These are phyloP conservation scores for Escarpia spicata DNA, from an alignment of 2,888 invertebrate species.

Conservation along the genomic window DNA sequence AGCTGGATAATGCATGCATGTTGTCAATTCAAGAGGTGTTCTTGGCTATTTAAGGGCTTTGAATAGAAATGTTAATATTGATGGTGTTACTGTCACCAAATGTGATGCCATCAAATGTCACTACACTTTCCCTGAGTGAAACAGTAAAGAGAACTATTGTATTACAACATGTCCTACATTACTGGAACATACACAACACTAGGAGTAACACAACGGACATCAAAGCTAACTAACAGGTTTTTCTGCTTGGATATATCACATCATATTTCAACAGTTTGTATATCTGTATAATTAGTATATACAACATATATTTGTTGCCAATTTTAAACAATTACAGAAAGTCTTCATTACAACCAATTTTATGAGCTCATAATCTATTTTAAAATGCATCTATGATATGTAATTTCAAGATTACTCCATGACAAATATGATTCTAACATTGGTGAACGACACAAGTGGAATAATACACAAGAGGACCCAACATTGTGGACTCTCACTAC, in stretches of 20 bases:
- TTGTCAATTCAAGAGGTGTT: not conserved
- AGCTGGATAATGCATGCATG: not conserved
- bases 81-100: not conserved
- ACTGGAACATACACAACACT: too few species aligned
- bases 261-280: too few species aligned
- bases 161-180: not conserved
- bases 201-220: too few species aligned
- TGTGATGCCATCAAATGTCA: not conserved
- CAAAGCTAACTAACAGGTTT: too few species aligned
- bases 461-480: not conserved
- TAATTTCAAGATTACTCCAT: not conserved
- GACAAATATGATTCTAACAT: not conserved
- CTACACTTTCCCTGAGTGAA: not conserved
- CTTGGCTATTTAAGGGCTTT: not conserved
- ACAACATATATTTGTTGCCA: too few species aligned
- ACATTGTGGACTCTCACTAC: not conserved
- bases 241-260: too few species aligned
- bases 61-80: not conserved
- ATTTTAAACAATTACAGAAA: too few species aligned
- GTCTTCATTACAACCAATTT: not conserved
- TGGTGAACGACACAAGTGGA: not conserved
- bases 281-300: too few species aligned
- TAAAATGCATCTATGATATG: not conserved
- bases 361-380: not conserved
- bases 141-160: not conserved